Base-by-base conservation (phyloP, 2,797 vertebrate species). In the Martes flavigula region DNA sequence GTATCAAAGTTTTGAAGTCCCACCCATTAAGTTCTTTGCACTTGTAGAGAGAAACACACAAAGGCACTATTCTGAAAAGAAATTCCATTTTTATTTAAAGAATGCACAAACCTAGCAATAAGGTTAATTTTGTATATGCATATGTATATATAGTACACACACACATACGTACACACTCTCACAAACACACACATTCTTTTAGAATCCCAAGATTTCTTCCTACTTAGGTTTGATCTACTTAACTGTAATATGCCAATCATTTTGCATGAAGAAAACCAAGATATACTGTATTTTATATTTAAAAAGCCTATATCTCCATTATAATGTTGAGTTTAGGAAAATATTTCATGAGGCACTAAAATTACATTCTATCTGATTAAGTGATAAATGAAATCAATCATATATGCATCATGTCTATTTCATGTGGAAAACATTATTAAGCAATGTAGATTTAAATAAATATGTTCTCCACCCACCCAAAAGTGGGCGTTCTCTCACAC, bases 201-300 rank as follows among this genome's bases (percentile, higher is more conserved):
- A 56, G n/a, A 86, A 30, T 83, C 12, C 30, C 66, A 92, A 78
- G 20, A 20, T 46, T 86, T 90, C 75, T 81, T 95, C 66, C 27
- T 86, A 72, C 4, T 78, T 90, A 94, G 3, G 17, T 68, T 56
- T 91, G 17, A 88, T 70, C 94, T 91, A 54, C 25, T 75, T 88
- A 72, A 62, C 13, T 68, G 0, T n/a, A 64, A 58, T 58, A 90
- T 20, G 86, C 4, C 54, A 95, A 79, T 84, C 20, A 70, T 83
- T 96, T 81, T 93, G 6, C 78, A 83, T 46, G 20, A 83, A 93
- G 30, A 73, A 86, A 94, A 92, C 60, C 64, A 97, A 92, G 27
- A 91, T 87, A 10, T 60, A 73, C 2, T 82, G 5, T 60, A 94
- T 73, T 94, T 87, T 58, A 51, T 68, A 27, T 58, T 25, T 23